Evolutionary conservation across 2,113 vertebrate species (phyloP).

Genomic region (Nasalis larvatus): DNA sequence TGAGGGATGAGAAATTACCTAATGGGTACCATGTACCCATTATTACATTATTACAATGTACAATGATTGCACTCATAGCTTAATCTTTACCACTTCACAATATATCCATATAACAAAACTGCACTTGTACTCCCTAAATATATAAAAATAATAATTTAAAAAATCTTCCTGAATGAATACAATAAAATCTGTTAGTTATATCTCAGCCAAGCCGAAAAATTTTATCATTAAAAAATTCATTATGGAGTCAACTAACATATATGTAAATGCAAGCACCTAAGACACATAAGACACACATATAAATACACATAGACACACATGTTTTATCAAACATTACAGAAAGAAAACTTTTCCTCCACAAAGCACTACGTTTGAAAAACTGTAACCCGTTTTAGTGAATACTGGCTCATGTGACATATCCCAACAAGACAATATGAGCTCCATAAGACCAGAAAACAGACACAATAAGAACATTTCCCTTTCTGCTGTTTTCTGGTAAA

Average conservation of each 20-base stretch:
- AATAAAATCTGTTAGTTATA: neutral
- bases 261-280: neutral
- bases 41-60: too few species aligned
- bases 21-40: too few species aligned
- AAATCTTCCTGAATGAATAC: neutral
- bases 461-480: neutral
- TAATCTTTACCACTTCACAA: too few species aligned
- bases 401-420: conserved; percentile 74
- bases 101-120: too few species aligned
- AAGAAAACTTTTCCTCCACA: neutral
- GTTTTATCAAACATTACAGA: neutral
- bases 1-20: too few species aligned
- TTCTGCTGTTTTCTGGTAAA: neutral
- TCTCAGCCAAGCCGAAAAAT: neutral
- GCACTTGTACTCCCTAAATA: too few species aligned
- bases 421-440: neutral
- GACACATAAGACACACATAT: neutral
- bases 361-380: neutral
- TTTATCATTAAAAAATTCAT: neutral
- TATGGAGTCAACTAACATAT: neutral
- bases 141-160: too few species aligned
- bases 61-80: too few species aligned
- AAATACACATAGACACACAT: neutral
- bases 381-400: conserved; percentile 74
- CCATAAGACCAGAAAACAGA: neutral